phyloP scores from a whole-genome alignment of 2,888 invertebrate genomes.

The Tholera decimalis region DNA sequence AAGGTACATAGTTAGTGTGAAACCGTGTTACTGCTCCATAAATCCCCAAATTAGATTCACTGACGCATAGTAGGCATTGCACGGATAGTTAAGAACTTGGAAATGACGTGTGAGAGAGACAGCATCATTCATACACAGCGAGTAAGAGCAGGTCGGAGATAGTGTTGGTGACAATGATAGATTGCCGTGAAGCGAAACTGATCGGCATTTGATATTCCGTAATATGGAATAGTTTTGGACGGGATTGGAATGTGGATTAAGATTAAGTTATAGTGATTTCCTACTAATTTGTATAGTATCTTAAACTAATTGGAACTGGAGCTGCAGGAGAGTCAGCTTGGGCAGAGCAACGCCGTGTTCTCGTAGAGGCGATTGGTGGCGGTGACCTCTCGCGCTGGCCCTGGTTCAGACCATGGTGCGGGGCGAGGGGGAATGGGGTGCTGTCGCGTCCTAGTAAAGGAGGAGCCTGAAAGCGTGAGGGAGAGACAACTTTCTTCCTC shows the following conservation, averaged over 20 bases:
- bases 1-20: not conserved
- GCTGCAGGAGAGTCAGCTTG: too few relatives aligned
- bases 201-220: constrained; percentile 11
- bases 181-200: constrained; percentile 7
- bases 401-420: too few relatives aligned
- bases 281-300: not conserved
- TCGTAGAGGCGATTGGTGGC: too few relatives aligned
- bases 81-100: constrained; percentile 12
- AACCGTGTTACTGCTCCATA: not conserved
- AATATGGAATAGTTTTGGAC: constrained; percentile 1
- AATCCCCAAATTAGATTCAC: constrained; percentile 12
- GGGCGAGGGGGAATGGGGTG: too few relatives aligned
- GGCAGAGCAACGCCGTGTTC: too few relatives aligned
- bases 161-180: constrained; percentile 20
- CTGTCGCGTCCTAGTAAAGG: too few relatives aligned
- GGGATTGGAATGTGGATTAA: not conserved
- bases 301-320: not conserved
- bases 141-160: not conserved
- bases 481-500: too few relatives aligned
- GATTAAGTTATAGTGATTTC: not conserved
- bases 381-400: too few relatives aligned
- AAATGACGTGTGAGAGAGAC: constrained; percentile 6
- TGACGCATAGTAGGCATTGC: not conserved
- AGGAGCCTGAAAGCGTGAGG: too few relatives aligned
- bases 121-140: not conserved